A percentile compares a stretch with the other conserved stretches of the same genome.
Evolutionary conservation across 2,888 invertebrate species (phyloP).

Genomic region (Trimorus sp.): DNA sequence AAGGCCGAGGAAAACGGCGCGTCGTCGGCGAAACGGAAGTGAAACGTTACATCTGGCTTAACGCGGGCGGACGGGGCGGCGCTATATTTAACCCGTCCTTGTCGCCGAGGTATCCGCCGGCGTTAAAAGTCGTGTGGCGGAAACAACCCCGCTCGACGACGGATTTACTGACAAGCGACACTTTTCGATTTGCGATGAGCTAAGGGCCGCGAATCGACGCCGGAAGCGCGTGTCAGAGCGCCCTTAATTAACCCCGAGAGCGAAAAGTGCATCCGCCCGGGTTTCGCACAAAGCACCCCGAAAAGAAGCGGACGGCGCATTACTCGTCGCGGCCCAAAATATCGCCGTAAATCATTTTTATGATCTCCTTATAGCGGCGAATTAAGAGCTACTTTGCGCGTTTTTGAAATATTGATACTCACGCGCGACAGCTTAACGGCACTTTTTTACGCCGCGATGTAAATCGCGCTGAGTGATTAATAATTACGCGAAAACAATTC

Average conservation of each 20-base stretch:
- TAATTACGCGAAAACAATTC: constrained; percentile 43
- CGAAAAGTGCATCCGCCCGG: not conserved
- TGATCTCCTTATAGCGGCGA: constrained; percentile 61
- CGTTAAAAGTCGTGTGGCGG: constrained; percentile 46
- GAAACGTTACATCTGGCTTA: constrained; percentile 79
- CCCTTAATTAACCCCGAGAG: constrained; percentile 62
- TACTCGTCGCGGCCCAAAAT: constrained; percentile 49
- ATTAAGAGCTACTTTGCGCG: constrained; percentile 64
- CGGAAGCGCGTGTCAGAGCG: constrained; percentile 62
- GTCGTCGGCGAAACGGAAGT: constrained; percentile 75
- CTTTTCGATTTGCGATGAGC: constrained; percentile 40
- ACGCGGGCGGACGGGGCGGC: constrained; percentile 71
- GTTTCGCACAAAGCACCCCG: constrained; percentile 33
- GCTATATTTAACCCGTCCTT: constrained; percentile 76
- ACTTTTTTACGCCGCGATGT: constrained; percentile 45
- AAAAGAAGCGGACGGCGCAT: constrained; percentile 44
- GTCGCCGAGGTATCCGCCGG: constrained; percentile 66
- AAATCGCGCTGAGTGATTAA: constrained; percentile 58
- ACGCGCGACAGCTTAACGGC: constrained; percentile 57
- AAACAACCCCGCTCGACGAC: constrained; percentile 54
- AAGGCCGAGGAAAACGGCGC: constrained; percentile 52
- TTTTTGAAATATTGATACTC: constrained; percentile 62
- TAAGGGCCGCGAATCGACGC: constrained; percentile 42
- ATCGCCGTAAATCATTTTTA: constrained; percentile 63
- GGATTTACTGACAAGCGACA: constrained; percentile 60